Evolutionary conservation across 1,140 invertebrate genomes (phyloP), one percentile per base, ranked within the genome.

Genomic region (Sycobia sp.): DNA sequence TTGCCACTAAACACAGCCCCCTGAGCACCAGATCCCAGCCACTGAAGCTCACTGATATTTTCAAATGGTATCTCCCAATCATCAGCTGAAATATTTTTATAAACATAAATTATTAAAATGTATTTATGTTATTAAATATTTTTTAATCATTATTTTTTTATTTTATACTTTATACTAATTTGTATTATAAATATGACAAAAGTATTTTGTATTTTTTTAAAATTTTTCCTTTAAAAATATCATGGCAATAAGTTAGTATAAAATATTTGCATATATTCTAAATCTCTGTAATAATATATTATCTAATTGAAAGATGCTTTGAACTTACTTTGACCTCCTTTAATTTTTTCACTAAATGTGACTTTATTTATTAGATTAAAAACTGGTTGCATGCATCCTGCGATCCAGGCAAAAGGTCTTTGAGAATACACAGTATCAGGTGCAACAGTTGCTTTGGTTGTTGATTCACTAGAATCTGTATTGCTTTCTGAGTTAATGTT

Each of bases 51-150:
- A 46, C 90, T 91, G 57, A 99, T 95, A 10, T 87, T 86, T 77
- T 98, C 95, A 78, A 97, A 97, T 0, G 93, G 90, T 68, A 98
- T 95, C 79, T 98, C 95, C 95, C 95, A 98, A 67, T 92, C 87
- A 80, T 95, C 92, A 76, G 75, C 77, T 82, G 58, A 76, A 79
- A 69, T 67, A 69, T 68, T 23, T 27, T 29, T 3, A 32, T 49
- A 50, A 27, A 43, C n/a, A n/a, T n/a, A 36, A 3, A 49, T 38
- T 27, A 41, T 2, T 32, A 32, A 23, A 32, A 39, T 34, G 27
- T 34, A 66, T 38, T 65, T 59, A 64, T 16, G 49, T 11, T 53
- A 29, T 3, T 5, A 16, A 10, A 36, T 11, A 39, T n/a, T 4
- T 39, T 39, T 39, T n/a, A n/a, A n/a, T n/a, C n/a, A n/a, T n/a